These are phyloP conservation scores for Anser cygnoides DNA, from an alignment of 2,113 vertebrate genomes.

Conservation along the genomic window DNA sequence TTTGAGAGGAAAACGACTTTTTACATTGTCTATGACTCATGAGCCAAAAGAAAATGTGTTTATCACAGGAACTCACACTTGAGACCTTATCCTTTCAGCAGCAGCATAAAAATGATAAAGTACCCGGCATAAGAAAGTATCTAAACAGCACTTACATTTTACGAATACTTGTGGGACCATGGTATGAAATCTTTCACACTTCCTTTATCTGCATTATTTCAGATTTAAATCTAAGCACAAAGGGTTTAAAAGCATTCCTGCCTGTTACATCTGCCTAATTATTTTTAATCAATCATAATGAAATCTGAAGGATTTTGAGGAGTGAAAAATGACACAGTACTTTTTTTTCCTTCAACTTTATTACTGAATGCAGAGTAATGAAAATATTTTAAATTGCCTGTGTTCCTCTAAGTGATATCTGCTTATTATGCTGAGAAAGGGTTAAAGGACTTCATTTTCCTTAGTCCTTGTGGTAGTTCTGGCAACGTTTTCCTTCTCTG, in stretches of 20 bases:
- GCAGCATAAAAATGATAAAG: conserved; percentile 63
- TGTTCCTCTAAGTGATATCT: not conserved
- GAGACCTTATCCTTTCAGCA: conserved; percentile 68
- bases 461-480: conserved; percentile 3
- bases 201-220: conserved; percentile 47
- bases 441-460: conserved; percentile 30
- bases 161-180: conserved; percentile 30
- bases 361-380: not conserved
- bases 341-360: not conserved
- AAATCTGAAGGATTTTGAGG: conserved; percentile 10
- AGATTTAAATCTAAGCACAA: conserved; percentile 53
- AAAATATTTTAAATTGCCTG: not conserved
- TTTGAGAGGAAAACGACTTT: conserved; percentile 67
- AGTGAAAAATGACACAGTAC: not conserved
- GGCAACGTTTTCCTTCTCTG: conserved; percentile 29
- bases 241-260: conserved; percentile 10
- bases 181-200: conserved; percentile 20
- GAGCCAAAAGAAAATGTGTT: conserved; percentile 59
- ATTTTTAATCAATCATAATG: conserved; percentile 29
- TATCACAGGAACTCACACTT: conserved; percentile 49
- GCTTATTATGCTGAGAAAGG: not conserved
- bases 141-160: conserved; percentile 47
- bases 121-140: not conserved
- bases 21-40: conserved; percentile 58
- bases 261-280: conserved; percentile 34